phyloP scores from a whole-genome alignment of 2,888 invertebrate genomes.

The Cataglyphis rosenhaueri region DNA sequence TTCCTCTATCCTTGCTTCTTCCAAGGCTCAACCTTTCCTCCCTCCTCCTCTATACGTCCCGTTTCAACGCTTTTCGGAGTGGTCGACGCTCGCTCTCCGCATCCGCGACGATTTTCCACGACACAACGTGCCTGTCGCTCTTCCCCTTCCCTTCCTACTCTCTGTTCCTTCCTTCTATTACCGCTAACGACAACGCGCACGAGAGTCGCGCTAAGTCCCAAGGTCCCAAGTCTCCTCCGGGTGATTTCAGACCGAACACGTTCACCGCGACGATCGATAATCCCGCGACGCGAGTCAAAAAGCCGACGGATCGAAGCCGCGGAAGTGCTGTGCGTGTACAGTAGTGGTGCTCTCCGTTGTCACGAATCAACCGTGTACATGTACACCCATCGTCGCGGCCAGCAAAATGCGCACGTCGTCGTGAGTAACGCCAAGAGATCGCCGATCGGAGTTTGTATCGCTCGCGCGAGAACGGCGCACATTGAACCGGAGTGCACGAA shows the following conservation, averaged over 20 bases:
- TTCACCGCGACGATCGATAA: conserved; percentile 26
- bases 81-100: conserved; percentile 65
- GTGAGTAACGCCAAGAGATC: not conserved
- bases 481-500: not conserved
- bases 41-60: not conserved
- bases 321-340: conserved; percentile 19
- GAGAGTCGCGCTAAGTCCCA: not conserved
- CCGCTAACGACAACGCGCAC: conserved; percentile 4
- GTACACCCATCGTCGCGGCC: not conserved
- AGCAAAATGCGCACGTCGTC: conserved; percentile 15
- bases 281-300: not conserved
- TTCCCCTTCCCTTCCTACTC: not conserved
- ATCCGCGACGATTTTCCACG: conserved; percentile 12
- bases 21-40: not conserved
- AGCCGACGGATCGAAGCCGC: conserved; percentile 14
- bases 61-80: conserved; percentile 67
- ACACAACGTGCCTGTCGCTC: conserved; percentile 12
- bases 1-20: not conserved
- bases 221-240: conserved; percentile 5
- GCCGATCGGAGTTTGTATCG: conserved; percentile 1
- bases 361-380: not conserved
- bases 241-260: conserved; percentile 28
- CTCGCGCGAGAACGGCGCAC: conserved; percentile 30
- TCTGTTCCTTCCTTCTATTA: not conserved
- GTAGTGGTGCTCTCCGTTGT: not conserved